Percentiles rank a stretch among this genome's conserved stretches.
phyloP scores from a whole-genome alignment of 2,888 invertebrate species.

The Brachyptera risi region DNA sequence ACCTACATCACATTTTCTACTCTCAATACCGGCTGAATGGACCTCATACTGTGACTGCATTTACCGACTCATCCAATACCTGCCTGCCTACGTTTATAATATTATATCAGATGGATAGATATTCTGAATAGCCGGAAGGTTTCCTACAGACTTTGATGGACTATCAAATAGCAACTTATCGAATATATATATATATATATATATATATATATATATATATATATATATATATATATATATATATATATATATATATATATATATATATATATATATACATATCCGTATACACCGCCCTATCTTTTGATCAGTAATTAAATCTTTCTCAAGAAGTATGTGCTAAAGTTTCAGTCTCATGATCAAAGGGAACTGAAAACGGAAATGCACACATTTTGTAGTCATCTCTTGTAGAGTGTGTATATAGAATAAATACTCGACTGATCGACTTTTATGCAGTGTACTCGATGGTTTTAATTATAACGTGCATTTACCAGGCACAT shows the following conservation, averaged over 20 bases:
- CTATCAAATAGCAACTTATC: conserved; percentile 12
- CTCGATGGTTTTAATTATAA: no score
- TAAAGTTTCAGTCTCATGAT: conserved; percentile 18
- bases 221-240: conserved; percentile 2
- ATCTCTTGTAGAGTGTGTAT: no score
- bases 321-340: conserved; percentile 18
- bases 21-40: neutral
- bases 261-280: conserved; percentile 8
- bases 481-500: no score
- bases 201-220: no score
- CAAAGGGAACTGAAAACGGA: conserved; percentile 15
- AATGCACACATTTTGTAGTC: conserved; percentile 10
- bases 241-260: no score
- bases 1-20: conserved; percentile 6
- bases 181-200: neutral
- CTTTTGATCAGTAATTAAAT: conserved; percentile 22
- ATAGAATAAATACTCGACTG: no score
- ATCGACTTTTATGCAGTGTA: no score
- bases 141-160: conserved; percentile 10
- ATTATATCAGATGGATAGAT: conserved; percentile 2
- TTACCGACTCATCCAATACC: conserved; percentile 20
- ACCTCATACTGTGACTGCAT: conserved; percentile 13
- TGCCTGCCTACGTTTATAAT: conserved; percentile 10
- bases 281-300: conserved; percentile 8
- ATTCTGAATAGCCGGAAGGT: conserved; percentile 10